These are phyloP conservation scores for Urocyon cinereoargenteus DNA, from an alignment of 2,797 vertebrate species.

Conservation along the genomic window DNA sequence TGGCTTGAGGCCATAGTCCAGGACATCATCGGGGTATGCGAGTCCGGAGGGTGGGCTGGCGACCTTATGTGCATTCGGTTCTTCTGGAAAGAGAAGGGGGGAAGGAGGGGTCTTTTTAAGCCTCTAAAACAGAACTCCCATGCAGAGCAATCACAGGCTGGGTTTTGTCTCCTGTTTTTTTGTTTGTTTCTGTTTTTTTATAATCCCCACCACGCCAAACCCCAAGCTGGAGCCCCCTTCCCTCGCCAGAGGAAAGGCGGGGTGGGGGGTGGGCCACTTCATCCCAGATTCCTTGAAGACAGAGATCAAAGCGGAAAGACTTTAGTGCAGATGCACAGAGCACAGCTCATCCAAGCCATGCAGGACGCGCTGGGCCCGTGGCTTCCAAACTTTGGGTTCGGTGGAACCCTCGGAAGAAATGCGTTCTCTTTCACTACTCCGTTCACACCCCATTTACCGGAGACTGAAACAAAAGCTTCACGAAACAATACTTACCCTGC, in stretches of 20 bases:
- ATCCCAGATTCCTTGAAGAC: neutral
- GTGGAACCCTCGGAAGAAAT: neutral
- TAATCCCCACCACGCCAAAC: constrained; percentile 26
- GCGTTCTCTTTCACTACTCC: neutral
- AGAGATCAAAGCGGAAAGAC: neutral
- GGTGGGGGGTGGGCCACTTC: neutral
- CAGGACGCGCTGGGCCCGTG: rapidly evolving
- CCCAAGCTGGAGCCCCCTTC: constrained; percentile 1
- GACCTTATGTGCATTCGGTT: constrained; percentile 94
- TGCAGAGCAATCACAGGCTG: constrained; percentile 85
- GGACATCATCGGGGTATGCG: constrained; percentile 91
- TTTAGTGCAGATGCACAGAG: neutral
- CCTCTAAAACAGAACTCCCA: constrained; percentile 87
- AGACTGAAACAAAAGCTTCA: neutral
- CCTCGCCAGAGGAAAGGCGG: neutral
- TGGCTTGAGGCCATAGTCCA: constrained; percentile 94
- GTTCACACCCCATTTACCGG: neutral
- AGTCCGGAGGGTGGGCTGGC: constrained; percentile 92
- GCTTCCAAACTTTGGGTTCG: neutral
- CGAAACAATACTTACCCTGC: neutral
- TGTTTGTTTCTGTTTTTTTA: neutral
- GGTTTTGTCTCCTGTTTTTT: neutral
- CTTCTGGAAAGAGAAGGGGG: constrained; percentile 96
- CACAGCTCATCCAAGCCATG: rapidly evolving
- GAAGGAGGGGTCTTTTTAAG: constrained; percentile 91